phyloP scores from a whole-genome alignment of 2,113 vertebrate species.

The Butorides virescens region DNA sequence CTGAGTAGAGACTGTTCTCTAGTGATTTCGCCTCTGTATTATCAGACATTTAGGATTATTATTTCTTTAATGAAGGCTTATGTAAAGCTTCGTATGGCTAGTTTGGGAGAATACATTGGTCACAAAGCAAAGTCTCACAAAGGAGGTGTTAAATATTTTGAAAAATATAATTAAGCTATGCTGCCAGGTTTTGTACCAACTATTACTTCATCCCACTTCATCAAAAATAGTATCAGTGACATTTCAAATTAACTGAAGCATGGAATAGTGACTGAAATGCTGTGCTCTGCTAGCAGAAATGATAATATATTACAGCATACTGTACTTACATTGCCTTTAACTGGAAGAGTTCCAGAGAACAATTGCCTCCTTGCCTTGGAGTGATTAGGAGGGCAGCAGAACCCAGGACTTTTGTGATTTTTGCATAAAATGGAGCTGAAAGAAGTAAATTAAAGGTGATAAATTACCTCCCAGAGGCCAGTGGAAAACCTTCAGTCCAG shows the following conservation, averaged over 20 bases:
- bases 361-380: neutral
- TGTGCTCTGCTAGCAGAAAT: neutral
- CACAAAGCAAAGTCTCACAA: neutral
- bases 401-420: neutral
- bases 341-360: neutral
- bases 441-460: neutral
- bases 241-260: neutral
- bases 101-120: neutral
- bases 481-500: neutral
- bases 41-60: neutral
- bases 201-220: neutral
- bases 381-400: neutral
- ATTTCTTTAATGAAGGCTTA: neutral
- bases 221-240: neutral
- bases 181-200: neutral
- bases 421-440: neutral
- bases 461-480: neutral
- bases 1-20: rapidly evolving
- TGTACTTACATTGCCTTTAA: neutral
- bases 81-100: neutral
- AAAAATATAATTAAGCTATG: neutral
- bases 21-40: neutral
- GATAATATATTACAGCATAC: neutral
- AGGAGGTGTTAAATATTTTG: neutral
- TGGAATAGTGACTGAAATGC: neutral